Evolutionary conservation across 2,113 vertebrate genomes (phyloP).

Genomic region (Lampris megalopsis): DNA sequence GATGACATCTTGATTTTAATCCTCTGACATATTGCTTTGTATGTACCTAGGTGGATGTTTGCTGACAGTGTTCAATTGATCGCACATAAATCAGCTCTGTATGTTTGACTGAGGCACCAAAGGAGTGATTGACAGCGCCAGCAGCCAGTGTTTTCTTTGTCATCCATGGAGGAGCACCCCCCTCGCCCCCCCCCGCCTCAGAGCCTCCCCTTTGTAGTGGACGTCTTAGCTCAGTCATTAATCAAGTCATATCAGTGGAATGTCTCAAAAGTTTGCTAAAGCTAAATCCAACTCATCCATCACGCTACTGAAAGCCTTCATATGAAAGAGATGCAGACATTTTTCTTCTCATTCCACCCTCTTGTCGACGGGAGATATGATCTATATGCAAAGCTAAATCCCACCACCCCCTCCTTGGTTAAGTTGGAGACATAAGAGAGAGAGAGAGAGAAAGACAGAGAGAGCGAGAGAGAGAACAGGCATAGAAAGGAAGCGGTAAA

Average conservation of each 20-base stretch:
- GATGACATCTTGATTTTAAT: conserved; percentile 29
- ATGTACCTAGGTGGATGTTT: not conserved
- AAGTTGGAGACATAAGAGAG: conserved; percentile 5
- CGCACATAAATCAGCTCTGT: conserved; percentile 23
- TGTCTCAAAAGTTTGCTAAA: conserved; percentile 78
- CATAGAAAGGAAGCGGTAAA: too few species aligned
- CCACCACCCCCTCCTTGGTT: conserved; percentile 73
- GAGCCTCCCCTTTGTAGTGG: conserved; percentile 50
- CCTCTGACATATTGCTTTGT: conserved; percentile 12
- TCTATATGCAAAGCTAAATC: conserved; percentile 79
- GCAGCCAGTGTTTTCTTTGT: conserved; percentile 58
- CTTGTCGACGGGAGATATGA: conserved; percentile 72
- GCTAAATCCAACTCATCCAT: conserved; percentile 83
- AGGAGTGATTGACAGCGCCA: conserved; percentile 51
- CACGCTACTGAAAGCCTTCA: conserved; percentile 70
- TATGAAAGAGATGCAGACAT: conserved; percentile 73
- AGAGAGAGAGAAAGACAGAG: conserved; percentile 24
- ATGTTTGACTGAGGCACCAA: conserved; percentile 19
- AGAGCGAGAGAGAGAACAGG: conserved; percentile 7
- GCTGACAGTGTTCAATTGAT: conserved; percentile 12
- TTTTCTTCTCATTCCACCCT: conserved; percentile 69
- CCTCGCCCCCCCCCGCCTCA: conserved; percentile 12
- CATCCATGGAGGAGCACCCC: conserved; percentile 50
- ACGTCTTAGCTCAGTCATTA: conserved; percentile 71
- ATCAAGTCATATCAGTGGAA: conserved; percentile 81